Base-by-base conservation (phyloP, 2,113 vertebrate genomes). In the Ceyx margarethae region DNA sequence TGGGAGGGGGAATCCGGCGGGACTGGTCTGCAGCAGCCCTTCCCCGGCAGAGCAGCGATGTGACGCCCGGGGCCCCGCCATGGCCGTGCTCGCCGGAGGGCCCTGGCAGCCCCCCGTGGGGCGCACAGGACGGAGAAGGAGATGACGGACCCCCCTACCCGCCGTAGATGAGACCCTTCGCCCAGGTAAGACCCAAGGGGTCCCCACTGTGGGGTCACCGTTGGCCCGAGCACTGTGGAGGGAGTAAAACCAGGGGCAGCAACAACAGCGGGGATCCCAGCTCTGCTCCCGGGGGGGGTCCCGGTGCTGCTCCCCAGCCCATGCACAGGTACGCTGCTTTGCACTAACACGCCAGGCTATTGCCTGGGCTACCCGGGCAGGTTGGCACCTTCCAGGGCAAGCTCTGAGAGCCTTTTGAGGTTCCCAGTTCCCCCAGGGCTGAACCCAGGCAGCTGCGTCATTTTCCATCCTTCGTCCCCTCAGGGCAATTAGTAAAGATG, bases 321-420 rank as follows among this genome's bases (percentile, higher is more conserved):
- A 18, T 2, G 26, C 77, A 3, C 7, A 1, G 23, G 1, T 12
- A 28, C 19, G 10, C 15, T 40, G 20, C 62, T 13, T 28, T 8
- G 22, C 31, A 9, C n/a, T 15, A 0, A 2, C 26, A 1, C 4
- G 0, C 33, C 45, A 3, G 37, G 45, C 57, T 28, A 0, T 5
- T 19, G 31, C 45, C 33, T 12, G 33, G 54, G 73, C 50, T 61
- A 9, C 40, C 74, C 1, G n/a, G 35, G 40, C 2, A 13, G 18
- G 54, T 4, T 33, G 69, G 61, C 28, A 25, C 37, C 64, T 80
- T 51, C 75, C 71, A 1, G 16, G 57, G 53, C 25, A 31, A 4
- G 40, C 61, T 21, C 43, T 5, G 58, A 23, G 35, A 68, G 71
- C 69, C 10, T 22, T 21, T 40, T 2, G 21, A 51, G 40, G 21